Evolutionary conservation across 1,140 invertebrate species (phyloP).

Genomic region (Triops cancriformis): DNA sequence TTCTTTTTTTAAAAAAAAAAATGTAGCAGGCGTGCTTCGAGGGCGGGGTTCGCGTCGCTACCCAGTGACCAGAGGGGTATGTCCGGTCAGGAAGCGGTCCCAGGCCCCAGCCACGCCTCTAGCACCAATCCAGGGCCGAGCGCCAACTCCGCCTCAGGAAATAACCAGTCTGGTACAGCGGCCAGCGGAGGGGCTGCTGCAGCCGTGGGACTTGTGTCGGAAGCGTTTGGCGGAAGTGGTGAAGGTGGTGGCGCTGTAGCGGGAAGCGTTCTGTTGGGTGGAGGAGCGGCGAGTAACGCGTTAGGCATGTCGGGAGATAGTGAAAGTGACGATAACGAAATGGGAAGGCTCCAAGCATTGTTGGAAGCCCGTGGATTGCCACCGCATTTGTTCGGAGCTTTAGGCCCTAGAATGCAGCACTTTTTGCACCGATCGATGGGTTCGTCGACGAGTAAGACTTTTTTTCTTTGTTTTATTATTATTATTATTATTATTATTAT

Average conservation of each 20-base stretch:
- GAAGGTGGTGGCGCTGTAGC: background rate
- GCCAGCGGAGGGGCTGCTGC: slow-evolving; percentile 35
- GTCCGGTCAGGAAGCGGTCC: slow-evolving; percentile 8
- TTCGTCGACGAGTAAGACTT: slow-evolving; percentile 18
- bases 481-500: no score
- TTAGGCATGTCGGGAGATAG: slow-evolving; percentile 11
- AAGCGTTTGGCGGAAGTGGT: background rate
- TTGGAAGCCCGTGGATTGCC: slow-evolving; percentile 86
- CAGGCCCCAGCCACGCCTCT: slow-evolving; percentile 20
- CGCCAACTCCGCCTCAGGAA: slow-evolving; percentile 1
- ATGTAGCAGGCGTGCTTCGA: slow-evolving; percentile 17
- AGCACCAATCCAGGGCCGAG: slow-evolving; percentile 15
- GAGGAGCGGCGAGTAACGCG: background rate
- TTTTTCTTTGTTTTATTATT: background rate
- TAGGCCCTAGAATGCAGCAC: slow-evolving; percentile 95
- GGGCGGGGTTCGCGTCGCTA: slow-evolving; percentile 10
- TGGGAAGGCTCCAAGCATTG: slow-evolving; percentile 77
- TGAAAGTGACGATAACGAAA: slow-evolving; percentile 67
- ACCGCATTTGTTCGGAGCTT: slow-evolving; percentile 86
- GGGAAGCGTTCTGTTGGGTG: background rate
- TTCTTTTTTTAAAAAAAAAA: background rate
- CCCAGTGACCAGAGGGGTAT: background rate
- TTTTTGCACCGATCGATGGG: slow-evolving; percentile 88
- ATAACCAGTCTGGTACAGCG: slow-evolving; percentile 33
- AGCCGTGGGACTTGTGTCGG: slow-evolving; percentile 15